Conservation (phyloP, 2,888 invertebrate genomes). For the Drosophila borborema region DNA sequence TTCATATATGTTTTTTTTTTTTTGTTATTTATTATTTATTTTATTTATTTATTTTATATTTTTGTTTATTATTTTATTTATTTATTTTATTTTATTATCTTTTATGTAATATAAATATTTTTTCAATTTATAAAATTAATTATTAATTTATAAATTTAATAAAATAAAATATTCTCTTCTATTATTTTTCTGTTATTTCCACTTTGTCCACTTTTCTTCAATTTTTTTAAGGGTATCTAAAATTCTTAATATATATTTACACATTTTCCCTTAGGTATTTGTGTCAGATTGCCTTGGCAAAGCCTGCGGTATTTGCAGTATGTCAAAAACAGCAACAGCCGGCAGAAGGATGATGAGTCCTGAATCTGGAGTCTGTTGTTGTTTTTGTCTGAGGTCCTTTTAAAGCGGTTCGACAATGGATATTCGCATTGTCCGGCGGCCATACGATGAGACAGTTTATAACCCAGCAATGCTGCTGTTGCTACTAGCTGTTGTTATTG, state of each 20-base stretch:
- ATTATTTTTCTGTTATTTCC: too few species aligned
- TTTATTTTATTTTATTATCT: too few species aligned
- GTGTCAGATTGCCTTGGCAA: conserved; percentile 31
- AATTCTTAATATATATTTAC: neutral
- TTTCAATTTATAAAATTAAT: too few species aligned
- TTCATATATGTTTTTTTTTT: too few species aligned
- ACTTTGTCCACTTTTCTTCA: neutral
- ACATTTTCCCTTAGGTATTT: conserved; percentile 6
- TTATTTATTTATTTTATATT: too few species aligned
- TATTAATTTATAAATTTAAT: too few species aligned
- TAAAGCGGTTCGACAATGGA: conserved; percentile 45
- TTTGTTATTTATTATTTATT: too few species aligned
- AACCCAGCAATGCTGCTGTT: conserved; percentile 25
- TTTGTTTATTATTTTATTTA: neutral
- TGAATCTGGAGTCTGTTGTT: conserved; percentile 21
- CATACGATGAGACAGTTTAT: conserved; percentile 50
- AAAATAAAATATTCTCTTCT: too few species aligned
- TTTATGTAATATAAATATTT: too few species aligned
- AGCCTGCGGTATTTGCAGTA: conserved; percentile 58
- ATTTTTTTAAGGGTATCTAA: neutral
- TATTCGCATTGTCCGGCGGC: conserved; percentile 51
- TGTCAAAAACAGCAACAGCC: conserved; percentile 52
- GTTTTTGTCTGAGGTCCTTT: conserved; percentile 40
- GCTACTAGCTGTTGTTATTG: neutral
- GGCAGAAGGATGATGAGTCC: conserved; percentile 22